Base-by-base conservation (phyloP, 2,888 invertebrate genomes). In the Yponomeuta cagnagella region DNA sequence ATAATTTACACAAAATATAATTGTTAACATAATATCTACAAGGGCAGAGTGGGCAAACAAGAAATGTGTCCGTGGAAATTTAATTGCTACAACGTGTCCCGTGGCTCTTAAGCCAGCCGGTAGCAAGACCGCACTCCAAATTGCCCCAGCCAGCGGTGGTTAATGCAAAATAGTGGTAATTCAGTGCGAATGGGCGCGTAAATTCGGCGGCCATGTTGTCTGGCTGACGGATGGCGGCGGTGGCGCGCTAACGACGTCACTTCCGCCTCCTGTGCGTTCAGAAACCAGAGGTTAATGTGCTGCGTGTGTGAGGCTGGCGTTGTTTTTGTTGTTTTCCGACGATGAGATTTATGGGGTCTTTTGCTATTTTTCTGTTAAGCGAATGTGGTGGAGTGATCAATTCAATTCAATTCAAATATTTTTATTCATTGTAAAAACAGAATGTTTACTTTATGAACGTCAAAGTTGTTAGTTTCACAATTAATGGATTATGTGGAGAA, bases 201-300 rank as follows among this genome's bases (percentile, higher is more conserved):
- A 72, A 68, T 70, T 70, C 72, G 52, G 68, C 43, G 37, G 70
- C 72, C 70, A 70, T 70, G 63, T 72, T 71, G 68, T 12, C 23
- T 48, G 37, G 33, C 70, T 69, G 70, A 72, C 64, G 31, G 48
- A 72, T 72, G 69, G 72, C 71, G 72, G 67, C 66, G 70, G 69
- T 67, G 68, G 69, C 69, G 71, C 67, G 67, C 31, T 71, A 71
- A 71, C 64, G 48, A 67, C 66, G 63, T 58, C 67, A 68, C 66
- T 71, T 71, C 71, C 66, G 71, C 70, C 64, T 72, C 68, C 70
- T 48, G 37, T 75, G 68, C 72, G 67, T 68, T 70, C 70, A 72
- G 76, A 75, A 73, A 72, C 72, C 74, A 70, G 70, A 70, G 63
- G 70, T 70, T 70, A 70, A 70, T 70, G 70, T 70, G 70, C 63